Percentiles rank a stretch among this genome's conserved stretches.
Conservation (phyloP, 2,113 vertebrate genomes). For the Caranx ignobilis region DNA sequence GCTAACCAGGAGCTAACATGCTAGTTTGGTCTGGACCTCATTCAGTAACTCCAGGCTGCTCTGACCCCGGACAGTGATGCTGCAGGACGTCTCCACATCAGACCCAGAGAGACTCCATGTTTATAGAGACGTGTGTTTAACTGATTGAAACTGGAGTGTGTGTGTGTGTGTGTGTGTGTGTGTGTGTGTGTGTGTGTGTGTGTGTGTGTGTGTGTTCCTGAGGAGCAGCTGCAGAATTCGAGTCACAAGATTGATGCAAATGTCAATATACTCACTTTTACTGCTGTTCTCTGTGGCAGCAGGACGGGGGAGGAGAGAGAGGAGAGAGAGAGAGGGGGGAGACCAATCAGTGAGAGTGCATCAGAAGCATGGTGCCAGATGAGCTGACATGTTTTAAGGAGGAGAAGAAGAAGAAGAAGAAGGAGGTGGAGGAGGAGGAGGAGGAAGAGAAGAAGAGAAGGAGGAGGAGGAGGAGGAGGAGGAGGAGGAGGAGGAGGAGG, state of each 20-base stretch:
- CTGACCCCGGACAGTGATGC: too few species aligned
- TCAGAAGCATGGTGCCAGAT: neutral
- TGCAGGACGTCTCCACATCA: too few species aligned
- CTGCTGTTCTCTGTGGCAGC: conserved; percentile 73
- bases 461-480: neutral
- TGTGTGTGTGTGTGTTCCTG: neutral
- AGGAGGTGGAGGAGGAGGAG: too few species aligned
- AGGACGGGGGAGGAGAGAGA: conserved; percentile 7
- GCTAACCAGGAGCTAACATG: too few species aligned
- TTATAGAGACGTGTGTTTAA: neutral
- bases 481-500: too few species aligned
- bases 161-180: neutral
- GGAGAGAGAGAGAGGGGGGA: neutral
- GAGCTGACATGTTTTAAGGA: neutral
- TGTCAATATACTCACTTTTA: conserved; percentile 79
- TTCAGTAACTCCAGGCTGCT: too few species aligned
- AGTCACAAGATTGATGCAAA: conserved; percentile 36
- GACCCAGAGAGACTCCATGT: too few species aligned
- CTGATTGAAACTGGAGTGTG: conserved; percentile 23
- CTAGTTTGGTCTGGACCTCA: too few species aligned
- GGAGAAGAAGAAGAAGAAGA: too few species aligned
- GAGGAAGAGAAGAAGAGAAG: too few species aligned
- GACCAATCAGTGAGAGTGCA: conserved; percentile 38
- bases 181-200: conserved; percentile 20
- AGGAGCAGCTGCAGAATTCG: neutral